A percentile compares a stretch with the other conserved stretches of the same genome.
Evolutionary conservation across 2,797 vertebrate species (phyloP).

Genomic region (Halcyon leucocephala): DNA sequence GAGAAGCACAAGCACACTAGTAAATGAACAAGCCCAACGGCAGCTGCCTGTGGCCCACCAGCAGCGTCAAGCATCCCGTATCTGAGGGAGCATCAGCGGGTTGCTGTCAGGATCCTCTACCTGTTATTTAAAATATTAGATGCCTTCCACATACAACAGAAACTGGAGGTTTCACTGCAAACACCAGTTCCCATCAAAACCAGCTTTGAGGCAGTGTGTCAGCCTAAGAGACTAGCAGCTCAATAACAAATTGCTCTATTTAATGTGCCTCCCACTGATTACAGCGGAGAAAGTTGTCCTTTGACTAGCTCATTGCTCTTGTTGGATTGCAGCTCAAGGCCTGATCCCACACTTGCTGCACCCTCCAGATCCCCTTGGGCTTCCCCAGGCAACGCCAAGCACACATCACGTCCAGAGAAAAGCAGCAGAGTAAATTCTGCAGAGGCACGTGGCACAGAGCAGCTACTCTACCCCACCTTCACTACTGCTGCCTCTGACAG

Average conservation of each 20-base stretch:
- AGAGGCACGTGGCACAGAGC: background rate
- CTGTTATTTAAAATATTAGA: background rate
- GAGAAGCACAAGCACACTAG: background rate
- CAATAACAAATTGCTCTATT: background rate
- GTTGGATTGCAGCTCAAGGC: background rate
- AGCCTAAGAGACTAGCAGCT: background rate
- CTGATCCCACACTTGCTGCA: background rate
- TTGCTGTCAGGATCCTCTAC: background rate
- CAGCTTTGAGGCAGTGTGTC: background rate
- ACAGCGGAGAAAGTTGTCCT: background rate
- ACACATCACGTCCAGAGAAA: background rate
- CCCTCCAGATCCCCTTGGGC: background rate
- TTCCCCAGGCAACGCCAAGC: rapidly evolving
- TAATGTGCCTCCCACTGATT: rapidly evolving
- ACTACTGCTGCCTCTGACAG: background rate
- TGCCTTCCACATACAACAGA: background rate
- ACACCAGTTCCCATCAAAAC: background rate
- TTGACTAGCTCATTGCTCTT: background rate
- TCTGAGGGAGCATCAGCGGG: background rate
- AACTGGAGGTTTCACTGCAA: background rate
- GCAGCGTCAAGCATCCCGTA: rapidly evolving
- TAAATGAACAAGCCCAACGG: background rate
- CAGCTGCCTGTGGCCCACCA: background rate
- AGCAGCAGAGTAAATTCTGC: background rate
- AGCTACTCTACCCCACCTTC: background rate